Evolutionary conservation across 2,888 invertebrate species (phyloP), one percentile per base, ranked within the genome.

Genomic region (Drosophila atripex): DNA sequence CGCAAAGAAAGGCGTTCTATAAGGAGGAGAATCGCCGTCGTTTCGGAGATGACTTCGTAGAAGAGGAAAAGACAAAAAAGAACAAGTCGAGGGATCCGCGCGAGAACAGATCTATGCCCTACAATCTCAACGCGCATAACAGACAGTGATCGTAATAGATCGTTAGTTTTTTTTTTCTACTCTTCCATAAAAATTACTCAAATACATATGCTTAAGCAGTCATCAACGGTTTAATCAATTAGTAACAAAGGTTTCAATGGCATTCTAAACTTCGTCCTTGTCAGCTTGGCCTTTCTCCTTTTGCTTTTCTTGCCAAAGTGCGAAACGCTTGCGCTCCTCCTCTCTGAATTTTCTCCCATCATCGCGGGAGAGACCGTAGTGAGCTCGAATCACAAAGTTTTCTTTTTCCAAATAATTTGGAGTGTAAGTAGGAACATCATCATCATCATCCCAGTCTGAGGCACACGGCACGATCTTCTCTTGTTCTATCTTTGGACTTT

Each of bases 1-100:
- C 90, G 0, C 77, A 80, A 43, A 84, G 89, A 2, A 90, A 86
- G 38, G 83, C 77, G 1, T 90, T 90, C 16, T 78, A 89, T 2
- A 89, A 89, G 45, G 70, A 78, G 23, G 90, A 90, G 54, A 80
- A 80, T 1, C 88, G 80, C 45, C 89, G 90, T 5, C 69, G 77
- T 8, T 65, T 89, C 1, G 77, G 78, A 4, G 73, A 77, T 0
- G 30, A 64, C 9, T 75, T 70, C 11, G 53, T 60, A 1, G 64
- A 65, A 1, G n/a, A 43, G 16, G 25, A 66, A 3, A 41, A 54
- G 9, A 32, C 47, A 2, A 3, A 39, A 1, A 52, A 11, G 12
- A 58, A 45, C 28, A 28, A 28, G 2, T 1, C 41, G 0, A n/a
- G n/a, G 12, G 12, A 1, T 1, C 11, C 3, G 2, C 14, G 58